phyloP scores from a whole-genome alignment of 2,888 invertebrate species.

The Acronicta alni region DNA sequence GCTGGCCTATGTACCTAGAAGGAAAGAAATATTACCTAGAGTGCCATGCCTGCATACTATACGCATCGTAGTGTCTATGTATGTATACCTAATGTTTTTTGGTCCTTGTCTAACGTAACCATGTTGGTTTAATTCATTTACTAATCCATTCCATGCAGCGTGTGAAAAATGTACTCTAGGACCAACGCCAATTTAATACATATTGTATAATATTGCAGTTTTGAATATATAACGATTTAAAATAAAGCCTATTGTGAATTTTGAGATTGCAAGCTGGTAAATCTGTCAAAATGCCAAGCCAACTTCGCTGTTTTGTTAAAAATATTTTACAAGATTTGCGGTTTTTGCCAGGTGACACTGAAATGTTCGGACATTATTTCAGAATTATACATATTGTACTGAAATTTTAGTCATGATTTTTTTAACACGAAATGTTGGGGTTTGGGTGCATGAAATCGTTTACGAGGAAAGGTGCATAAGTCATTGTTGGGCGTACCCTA shows the following conservation, averaged over 20 bases:
- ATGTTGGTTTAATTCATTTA: too few relatives aligned
- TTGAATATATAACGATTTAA: not conserved
- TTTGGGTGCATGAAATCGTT: too few relatives aligned
- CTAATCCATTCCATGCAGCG: not conserved
- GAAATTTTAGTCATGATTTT: conserved; percentile 6
- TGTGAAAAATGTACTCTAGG: not conserved
- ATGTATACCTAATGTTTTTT: too few relatives aligned
- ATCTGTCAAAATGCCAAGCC: conserved; percentile 43
- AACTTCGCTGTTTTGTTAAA: conserved; percentile 20
- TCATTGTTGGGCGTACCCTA: too few relatives aligned
- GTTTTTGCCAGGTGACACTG: conserved; percentile 33
- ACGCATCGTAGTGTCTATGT: too few relatives aligned
- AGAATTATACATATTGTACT: too few relatives aligned
- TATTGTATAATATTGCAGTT: conserved; percentile 3
- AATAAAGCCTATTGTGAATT: conserved; percentile 17
- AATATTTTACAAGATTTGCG: conserved; percentile 23
- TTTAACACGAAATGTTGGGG: too few relatives aligned
- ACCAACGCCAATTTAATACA: not conserved
- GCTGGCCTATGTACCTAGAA: too few relatives aligned
- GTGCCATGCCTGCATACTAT: too few relatives aligned
- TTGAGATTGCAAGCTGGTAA: conserved; percentile 12
- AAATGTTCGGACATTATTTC: conserved; percentile 11
- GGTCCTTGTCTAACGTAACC: too few relatives aligned
- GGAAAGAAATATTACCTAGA: too few relatives aligned
- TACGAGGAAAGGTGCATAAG: too few relatives aligned